phyloP scores from a whole-genome alignment of 2,888 invertebrate species.

The Bimastos eiseni region DNA sequence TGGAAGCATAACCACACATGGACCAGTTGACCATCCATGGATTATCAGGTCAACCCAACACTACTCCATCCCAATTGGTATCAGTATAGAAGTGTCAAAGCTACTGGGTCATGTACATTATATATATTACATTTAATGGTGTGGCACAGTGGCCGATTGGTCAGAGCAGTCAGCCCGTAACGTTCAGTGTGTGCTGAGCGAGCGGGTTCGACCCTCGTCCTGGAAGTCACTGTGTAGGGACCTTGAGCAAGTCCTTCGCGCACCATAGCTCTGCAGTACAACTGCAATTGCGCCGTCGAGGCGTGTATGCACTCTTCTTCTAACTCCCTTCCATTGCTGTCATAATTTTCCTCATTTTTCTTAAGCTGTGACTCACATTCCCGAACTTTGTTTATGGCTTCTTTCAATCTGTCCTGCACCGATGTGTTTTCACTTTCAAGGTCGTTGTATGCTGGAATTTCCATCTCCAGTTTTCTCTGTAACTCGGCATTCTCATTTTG shows the following conservation, averaged over 20 bases:
- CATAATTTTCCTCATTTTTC: not conserved
- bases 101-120: no score
- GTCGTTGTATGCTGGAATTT: not conserved
- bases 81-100: not conserved
- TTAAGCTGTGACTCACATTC: not conserved
- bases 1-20: not conserved
- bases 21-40: not conserved
- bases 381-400: not conserved
- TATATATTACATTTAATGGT: no score
- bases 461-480: not conserved
- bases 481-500: not conserved
- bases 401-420: not conserved
- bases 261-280: no score
- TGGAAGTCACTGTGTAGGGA: not conserved
- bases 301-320: no score
- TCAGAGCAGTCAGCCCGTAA: no score
- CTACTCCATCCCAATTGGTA: not conserved
- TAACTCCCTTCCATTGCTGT: not conserved
- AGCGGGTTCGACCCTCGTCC: no score
- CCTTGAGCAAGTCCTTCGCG: no score
- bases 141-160: no score
- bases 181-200: no score
- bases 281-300: no score
- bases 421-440: conserved; percentile 8
- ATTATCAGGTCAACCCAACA: not conserved